A percentile compares a stretch with the other conserved stretches of the same genome.
Evolutionary conservation across 1,140 invertebrate genomes (phyloP).

Genomic region (Drosophila insularis): DNA sequence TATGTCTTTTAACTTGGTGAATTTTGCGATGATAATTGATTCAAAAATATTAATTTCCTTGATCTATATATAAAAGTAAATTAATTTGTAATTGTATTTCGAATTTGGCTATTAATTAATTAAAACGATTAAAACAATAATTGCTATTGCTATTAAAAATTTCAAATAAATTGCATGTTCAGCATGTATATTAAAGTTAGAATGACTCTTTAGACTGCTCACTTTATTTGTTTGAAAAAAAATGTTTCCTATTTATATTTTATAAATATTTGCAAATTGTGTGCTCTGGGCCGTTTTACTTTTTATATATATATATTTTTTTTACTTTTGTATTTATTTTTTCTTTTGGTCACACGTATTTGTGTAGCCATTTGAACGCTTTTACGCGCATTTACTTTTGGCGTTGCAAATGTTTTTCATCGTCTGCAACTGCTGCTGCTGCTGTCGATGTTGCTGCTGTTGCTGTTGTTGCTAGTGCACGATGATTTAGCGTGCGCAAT

Average conservation of each 20-base stretch:
- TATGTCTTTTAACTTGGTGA: too few species aligned
- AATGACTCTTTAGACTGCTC: too few species aligned
- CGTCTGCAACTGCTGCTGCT: not conserved
- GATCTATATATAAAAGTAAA: too few species aligned
- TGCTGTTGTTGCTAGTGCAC: conserved; percentile 24
- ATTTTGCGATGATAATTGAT: too few species aligned
- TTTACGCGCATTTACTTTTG: conserved; percentile 59
- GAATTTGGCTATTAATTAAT: too few species aligned
- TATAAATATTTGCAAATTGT: conserved; percentile 39
- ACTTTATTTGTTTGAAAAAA: not conserved
- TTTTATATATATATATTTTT: too few species aligned
- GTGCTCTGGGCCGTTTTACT: not conserved
- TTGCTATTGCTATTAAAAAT: too few species aligned
- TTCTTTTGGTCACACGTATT: conserved; percentile 42
- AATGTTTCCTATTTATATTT: not conserved
- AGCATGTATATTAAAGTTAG: too few species aligned
- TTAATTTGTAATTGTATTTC: too few species aligned
- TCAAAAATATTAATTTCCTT: too few species aligned
- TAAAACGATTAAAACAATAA: too few species aligned
- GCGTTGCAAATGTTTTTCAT: conserved; percentile 27
- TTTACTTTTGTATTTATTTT: conserved; percentile 28
- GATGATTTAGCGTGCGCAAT: conserved; percentile 77
- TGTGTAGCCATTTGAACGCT: conserved; percentile 66
- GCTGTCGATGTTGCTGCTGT: not conserved
- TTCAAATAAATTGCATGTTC: too few species aligned